Conservation (phyloP, 2,113 vertebrate genomes). For the Phainopepla nitens region DNA sequence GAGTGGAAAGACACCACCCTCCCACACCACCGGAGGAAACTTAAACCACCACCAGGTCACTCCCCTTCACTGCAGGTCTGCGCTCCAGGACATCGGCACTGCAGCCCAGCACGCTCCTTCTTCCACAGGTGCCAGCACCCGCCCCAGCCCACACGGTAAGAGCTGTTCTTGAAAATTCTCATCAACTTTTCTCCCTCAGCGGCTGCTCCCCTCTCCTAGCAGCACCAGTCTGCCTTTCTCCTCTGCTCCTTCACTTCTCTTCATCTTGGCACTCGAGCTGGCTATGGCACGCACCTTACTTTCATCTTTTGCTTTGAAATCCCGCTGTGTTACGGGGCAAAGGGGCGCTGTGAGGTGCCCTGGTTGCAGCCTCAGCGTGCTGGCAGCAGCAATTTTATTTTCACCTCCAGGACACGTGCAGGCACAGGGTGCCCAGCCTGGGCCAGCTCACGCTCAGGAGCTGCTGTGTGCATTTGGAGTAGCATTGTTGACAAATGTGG, state of each 20-base stretch:
- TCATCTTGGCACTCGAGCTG: not conserved
- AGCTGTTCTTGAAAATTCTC: not conserved
- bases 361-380: fast-evolving
- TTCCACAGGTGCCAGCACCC: not conserved
- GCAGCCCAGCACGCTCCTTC: not conserved
- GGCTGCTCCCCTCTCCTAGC: not conserved
- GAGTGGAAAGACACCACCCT: constrained; percentile 73
- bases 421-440: not conserved
- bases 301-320: not conserved
- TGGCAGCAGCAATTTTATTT: not conserved
- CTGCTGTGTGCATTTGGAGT: not conserved
- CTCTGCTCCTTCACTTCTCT: not conserved
- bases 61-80: constrained; percentile 50
- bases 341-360: fast-evolving
- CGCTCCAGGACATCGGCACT: not conserved
- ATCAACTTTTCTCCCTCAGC: not conserved
- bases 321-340: not conserved
- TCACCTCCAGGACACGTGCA: not conserved
- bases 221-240: not conserved
- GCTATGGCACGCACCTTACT: not conserved
- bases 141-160: constrained; percentile 60
- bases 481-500: not conserved
- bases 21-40: constrained; percentile 63
- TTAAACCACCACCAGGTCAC: constrained; percentile 65
- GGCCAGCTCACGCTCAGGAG: not conserved